Evolutionary conservation across 1,140 invertebrate species (phyloP), one percentile per base, ranked within the genome.

Genomic region (Apis laboriosa): DNA sequence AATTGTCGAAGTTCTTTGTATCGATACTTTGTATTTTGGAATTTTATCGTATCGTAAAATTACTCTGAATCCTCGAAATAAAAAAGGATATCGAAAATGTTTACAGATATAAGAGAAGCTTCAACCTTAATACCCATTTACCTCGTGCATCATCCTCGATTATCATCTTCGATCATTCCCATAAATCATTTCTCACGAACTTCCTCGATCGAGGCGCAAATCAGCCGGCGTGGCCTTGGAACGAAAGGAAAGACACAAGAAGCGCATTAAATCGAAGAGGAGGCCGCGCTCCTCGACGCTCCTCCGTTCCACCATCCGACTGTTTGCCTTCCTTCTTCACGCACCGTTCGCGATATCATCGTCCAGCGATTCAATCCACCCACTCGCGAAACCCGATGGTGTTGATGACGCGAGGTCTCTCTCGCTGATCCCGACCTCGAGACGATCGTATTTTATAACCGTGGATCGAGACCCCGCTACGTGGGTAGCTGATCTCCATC

Each of bases 401-500:
- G 24, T 24, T 43, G 60, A 24, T 58, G 24, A 17, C 15, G 49
- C 49, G 5, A 21, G 12, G 49, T 0, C 17, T 61, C 24, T 19
- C 43, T 34, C 34, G 0, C 1, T 19, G 58, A 7, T n/a, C n/a
- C 43, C 56, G 49, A 34, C 34, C 43, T 19, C 34, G 58, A 24
- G 34, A 24, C 56, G 58, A 17, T 60, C 53, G 28, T 78, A 77
- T 60, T 78, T 71, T 70, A 76, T 70, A 76, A 78, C 66, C 49
- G 68, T 49, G 17, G 21, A 77, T 64, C n/a, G 63, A 28, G 2
- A 9, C 9, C 56, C 56, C 15, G 67, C 77, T 49, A 63, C 58
- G 77, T 58, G 77, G 77, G 77, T 72, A 84, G 77, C 77, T 73
- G 82, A 43, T 80, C 55, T 84, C 53, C 77, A 84, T 84, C 77